A percentile compares a stretch with the other conserved stretches of the same genome.
Evolutionary conservation across 2,113 vertebrate species (phyloP).

Genomic region (Puma concolor): DNA sequence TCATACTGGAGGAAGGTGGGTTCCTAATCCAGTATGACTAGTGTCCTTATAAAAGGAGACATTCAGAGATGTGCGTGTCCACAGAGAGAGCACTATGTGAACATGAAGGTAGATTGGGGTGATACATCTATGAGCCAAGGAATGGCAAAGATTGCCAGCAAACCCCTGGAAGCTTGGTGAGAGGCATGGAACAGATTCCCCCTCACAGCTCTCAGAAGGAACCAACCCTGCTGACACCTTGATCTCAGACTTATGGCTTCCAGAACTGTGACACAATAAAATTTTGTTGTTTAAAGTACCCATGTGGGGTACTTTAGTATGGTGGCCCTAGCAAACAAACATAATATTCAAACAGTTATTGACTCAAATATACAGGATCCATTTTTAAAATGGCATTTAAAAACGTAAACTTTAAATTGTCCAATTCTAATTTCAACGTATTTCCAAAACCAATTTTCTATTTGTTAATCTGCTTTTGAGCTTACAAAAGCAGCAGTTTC

Average conservation of each 20-base stretch:
- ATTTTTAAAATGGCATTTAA: background rate
- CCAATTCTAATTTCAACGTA: slow-evolving; percentile 27
- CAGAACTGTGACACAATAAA: background rate
- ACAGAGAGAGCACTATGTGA: background rate
- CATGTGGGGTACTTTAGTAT: background rate
- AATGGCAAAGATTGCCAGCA: background rate
- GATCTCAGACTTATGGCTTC: background rate
- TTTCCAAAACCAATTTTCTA: background rate
- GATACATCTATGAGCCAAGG: background rate
- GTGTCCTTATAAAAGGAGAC: background rate
- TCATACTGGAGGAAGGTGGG: background rate
- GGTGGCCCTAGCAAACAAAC: background rate
- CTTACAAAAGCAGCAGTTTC: background rate
- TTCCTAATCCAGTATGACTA: background rate
- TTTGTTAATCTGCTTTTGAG: background rate
- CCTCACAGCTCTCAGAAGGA: background rate
- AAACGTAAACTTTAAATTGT: background rate
- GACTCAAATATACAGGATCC: background rate
- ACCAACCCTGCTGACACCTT: background rate
- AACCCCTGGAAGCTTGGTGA: background rate
- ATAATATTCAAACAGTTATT: background rate
- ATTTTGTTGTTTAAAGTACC: background rate
- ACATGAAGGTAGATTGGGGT: background rate
- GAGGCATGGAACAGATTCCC: background rate
- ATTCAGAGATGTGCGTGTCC: background rate